Evolutionary conservation across 2,888 invertebrate species (phyloP).

Genomic region (Melieria omissa): DNA sequence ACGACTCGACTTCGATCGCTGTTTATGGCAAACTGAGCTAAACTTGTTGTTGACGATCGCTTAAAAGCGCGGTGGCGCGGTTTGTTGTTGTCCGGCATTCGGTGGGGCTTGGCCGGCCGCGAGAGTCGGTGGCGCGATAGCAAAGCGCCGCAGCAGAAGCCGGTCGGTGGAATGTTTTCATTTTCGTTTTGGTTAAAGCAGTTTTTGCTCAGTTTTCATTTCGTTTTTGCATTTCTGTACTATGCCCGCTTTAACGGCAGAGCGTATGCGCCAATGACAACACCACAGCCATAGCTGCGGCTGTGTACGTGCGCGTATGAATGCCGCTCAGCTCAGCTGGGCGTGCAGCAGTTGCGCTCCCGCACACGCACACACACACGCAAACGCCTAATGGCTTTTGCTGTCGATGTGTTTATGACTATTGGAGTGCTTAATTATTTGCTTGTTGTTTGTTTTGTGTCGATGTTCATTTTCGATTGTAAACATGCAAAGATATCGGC

Average conservation of each 20-base stretch:
- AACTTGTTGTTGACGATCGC: conserved; percentile 40
- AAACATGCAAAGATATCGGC: too few species aligned
- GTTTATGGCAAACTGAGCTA: conserved; percentile 46
- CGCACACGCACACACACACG: too few species aligned
- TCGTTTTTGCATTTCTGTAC: conserved; percentile 17
- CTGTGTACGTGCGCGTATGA: too few species aligned
- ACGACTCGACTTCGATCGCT: conserved; percentile 32
- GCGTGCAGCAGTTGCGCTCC: too few species aligned
- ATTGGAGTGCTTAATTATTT: too few species aligned
- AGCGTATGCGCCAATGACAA: too few species aligned
- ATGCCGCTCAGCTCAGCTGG: too few species aligned
- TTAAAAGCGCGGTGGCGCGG: conserved; percentile 40
- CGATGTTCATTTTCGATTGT: too few species aligned
- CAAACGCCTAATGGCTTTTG: too few species aligned
- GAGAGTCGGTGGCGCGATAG: conserved; percentile 1
- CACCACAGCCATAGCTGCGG: too few species aligned
- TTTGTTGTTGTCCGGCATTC: conserved; percentile 7
- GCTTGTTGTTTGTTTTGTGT: too few species aligned
- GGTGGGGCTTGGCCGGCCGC: conserved; percentile 33
- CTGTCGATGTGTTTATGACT: too few species aligned
- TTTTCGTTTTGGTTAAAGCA: conserved; percentile 10
- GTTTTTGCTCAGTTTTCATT: not conserved
- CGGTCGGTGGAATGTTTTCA: conserved; percentile 37
- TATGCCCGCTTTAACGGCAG: not conserved
- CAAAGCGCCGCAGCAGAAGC: conserved; percentile 35